A percentile compares a stretch with the other conserved stretches of the same genome.
phyloP scores from a whole-genome alignment of 2,888 invertebrate species.

The Hypercompe scribonia region DNA sequence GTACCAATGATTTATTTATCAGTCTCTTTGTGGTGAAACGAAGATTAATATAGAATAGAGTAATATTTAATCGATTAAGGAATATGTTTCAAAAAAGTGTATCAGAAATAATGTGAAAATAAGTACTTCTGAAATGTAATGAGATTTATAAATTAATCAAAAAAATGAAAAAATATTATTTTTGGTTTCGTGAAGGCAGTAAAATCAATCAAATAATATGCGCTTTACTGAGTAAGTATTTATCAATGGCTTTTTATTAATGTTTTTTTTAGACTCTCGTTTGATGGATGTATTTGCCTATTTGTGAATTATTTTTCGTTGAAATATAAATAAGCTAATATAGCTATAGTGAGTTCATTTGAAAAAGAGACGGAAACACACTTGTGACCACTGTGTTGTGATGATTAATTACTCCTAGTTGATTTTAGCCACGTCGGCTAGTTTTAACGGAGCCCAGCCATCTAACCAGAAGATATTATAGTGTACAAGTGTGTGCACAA shows the following conservation, averaged over 20 bases:
- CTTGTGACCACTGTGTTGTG: no score
- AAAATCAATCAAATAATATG: slow-evolving; percentile 64
- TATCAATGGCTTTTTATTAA: not conserved
- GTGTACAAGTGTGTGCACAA: no score
- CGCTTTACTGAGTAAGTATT: slow-evolving; percentile 39
- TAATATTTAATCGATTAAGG: no score
- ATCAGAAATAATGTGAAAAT: not conserved
- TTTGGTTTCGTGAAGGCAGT: slow-evolving; percentile 54
- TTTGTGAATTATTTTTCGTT: not conserved
- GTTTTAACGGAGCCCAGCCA: no score
- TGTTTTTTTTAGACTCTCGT: not conserved
- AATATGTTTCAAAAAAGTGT: not conserved
- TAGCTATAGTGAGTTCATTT: no score
- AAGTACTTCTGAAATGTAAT: not conserved
- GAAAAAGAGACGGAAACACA: no score
- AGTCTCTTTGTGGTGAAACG: not conserved
- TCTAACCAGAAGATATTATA: no score
- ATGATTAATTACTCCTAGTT: no score
- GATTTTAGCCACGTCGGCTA: no score
- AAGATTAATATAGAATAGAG: not conserved
- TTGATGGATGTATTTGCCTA: not conserved
- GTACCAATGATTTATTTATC: no score
- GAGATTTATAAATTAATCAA: not conserved
- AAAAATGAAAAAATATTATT: slow-evolving; percentile 24
- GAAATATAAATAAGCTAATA: no score